Evolutionary conservation across 1,140 invertebrate genomes (phyloP).

Genomic region (Brachionus plicatilis): DNA sequence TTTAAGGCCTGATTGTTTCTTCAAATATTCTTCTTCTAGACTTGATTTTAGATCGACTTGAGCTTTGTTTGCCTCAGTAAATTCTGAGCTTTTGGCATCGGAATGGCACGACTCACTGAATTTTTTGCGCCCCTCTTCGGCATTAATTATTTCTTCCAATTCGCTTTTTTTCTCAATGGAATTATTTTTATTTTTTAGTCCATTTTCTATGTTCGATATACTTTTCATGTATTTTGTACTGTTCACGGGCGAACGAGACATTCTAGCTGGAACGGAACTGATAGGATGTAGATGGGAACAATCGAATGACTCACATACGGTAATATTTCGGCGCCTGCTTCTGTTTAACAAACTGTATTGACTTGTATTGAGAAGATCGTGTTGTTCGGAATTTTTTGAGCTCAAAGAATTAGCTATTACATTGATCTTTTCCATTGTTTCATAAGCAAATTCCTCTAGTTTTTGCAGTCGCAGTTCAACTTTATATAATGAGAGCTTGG

Average conservation of each 20-base stretch:
- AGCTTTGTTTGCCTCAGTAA: not conserved
- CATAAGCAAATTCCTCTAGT: conserved; percentile 22
- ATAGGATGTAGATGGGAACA: not conserved
- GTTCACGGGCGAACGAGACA: not conserved
- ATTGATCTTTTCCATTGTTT: conserved; percentile 27
- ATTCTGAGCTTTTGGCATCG: not conserved
- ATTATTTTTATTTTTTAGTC: not conserved
- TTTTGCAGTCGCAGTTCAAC: conserved; percentile 28
- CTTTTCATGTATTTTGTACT: not conserved
- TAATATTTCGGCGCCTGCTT: not conserved
- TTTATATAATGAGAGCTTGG: conserved; percentile 24
- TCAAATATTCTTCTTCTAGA: not conserved
- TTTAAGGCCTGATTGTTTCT: not conserved
- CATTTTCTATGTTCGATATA: not conserved
- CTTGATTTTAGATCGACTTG: not conserved
- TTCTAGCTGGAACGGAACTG: not conserved
- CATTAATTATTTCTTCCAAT: not conserved
- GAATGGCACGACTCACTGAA: not conserved
- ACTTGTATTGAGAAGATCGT: not conserved
- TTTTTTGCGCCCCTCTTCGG: not conserved
- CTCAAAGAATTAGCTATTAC: not conserved
- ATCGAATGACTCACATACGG: not conserved
- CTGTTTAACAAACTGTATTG: not conserved
- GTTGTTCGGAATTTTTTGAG: not conserved
- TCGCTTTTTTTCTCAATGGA: not conserved